Conservation (phyloP, 2,113 vertebrate genomes). For the Tachysurus vachellii region DNA sequence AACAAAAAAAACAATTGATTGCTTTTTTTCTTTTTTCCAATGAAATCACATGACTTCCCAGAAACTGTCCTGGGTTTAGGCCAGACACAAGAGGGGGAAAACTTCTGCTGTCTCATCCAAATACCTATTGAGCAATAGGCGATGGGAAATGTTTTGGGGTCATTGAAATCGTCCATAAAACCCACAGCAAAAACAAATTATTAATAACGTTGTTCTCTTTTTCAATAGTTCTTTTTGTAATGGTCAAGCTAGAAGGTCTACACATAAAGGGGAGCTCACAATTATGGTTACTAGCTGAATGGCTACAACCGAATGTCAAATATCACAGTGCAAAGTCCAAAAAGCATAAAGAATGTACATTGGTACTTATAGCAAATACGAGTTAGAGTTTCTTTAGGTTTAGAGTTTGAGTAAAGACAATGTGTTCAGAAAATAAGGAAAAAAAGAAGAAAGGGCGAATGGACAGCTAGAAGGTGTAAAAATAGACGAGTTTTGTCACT, state of each 20-base stretch:
- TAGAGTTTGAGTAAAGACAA: background rate
- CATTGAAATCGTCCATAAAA: background rate
- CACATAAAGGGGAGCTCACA: background rate
- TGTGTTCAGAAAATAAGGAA: background rate
- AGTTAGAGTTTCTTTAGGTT: background rate
- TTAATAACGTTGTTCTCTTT: background rate
- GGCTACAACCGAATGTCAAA: background rate
- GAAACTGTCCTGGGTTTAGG: slow-evolving; percentile 35
- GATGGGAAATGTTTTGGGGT: background rate
- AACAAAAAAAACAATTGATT: background rate
- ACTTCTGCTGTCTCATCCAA: slow-evolving; percentile 3
- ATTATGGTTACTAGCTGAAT: background rate
- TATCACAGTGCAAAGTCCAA: background rate
- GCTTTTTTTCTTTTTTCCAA: background rate
- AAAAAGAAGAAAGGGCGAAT: background rate
- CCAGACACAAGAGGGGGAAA: background rate
- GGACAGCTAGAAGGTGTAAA: background rate
- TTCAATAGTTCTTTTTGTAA: background rate
- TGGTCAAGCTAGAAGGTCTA: background rate
- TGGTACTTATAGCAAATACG: background rate
- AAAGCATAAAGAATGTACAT: background rate
- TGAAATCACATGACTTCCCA: slow-evolving; percentile 59
- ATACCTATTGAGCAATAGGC: slow-evolving; percentile 6
- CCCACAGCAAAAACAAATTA: background rate
- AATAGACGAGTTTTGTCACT: background rate